These are phyloP conservation scores for Matsumyia berberina DNA, from an alignment of 2,888 invertebrate genomes.

Conservation along the genomic window DNA sequence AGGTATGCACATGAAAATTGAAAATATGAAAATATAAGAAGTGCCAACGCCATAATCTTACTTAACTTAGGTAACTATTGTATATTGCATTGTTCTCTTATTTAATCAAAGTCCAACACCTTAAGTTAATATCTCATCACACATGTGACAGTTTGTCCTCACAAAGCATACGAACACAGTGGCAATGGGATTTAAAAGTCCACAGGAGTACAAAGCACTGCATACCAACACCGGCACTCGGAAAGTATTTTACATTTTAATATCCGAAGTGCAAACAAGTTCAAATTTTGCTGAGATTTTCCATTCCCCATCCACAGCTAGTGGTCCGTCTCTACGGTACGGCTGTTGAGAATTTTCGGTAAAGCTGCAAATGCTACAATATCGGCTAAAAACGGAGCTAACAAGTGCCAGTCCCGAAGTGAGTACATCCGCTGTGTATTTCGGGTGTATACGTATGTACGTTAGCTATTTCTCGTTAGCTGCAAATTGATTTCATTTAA, in stretches of 20 bases:
- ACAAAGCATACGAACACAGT: not conserved
- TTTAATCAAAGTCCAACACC: not conserved
- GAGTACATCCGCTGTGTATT: too few relatives aligned
- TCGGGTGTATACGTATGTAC: too few relatives aligned
- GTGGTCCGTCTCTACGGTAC: conserved; percentile 21
- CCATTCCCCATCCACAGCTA: conserved; percentile 24
- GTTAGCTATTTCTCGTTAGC: conserved; percentile 42
- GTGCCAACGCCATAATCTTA: too few relatives aligned
- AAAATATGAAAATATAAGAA: not conserved
- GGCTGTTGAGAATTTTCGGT: conserved; percentile 27
- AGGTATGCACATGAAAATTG: not conserved
- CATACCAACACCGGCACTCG: conserved; percentile 11
- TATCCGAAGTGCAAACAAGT: conserved; percentile 53
- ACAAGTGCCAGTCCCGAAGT: conserved; percentile 9
- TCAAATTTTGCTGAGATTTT: conserved; percentile 55
- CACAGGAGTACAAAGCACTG: not conserved
- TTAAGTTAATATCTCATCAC: conserved; percentile 2
- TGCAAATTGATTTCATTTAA: conserved; percentile 64
- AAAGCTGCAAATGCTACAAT: conserved; percentile 9
- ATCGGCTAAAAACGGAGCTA: conserved; percentile 11
- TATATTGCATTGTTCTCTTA: not conserved
- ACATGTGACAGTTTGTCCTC: not conserved
- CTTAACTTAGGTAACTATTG: too few relatives aligned
- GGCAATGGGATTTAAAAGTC: conserved; percentile 8
- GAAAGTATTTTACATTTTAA: conserved; percentile 38